Conservation (phyloP, 2,888 invertebrate species). For the Alloplasta piceator region DNA sequence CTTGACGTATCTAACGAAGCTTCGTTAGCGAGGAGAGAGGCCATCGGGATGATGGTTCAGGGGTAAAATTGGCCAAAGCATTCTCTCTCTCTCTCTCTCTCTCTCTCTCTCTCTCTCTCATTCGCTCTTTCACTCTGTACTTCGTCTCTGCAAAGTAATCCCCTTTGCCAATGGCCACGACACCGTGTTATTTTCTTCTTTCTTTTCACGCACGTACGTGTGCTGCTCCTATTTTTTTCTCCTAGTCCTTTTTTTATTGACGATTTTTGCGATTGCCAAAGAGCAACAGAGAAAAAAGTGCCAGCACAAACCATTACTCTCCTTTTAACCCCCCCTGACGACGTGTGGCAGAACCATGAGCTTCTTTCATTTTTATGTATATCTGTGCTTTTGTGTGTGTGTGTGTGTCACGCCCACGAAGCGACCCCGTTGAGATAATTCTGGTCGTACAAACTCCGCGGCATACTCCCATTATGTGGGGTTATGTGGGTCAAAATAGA, state of each 20-base stretch:
- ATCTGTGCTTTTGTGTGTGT: conserved; percentile 12
- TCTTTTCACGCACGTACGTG: conserved; percentile 30
- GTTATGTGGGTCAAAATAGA: too few species aligned
- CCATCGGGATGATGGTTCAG: neutral
- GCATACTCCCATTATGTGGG: conserved; percentile 21
- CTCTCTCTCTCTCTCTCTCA: neutral
- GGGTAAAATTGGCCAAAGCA: conserved; percentile 49
- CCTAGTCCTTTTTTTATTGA: conserved; percentile 34
- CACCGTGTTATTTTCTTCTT: conserved; percentile 49
- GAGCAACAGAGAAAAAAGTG: conserved; percentile 21
- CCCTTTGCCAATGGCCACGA: conserved; percentile 17
- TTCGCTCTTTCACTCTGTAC: conserved; percentile 4
- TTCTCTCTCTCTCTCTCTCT: neutral
- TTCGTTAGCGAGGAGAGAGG: conserved; percentile 48
- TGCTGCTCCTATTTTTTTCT: neutral
- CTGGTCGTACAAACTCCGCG: conserved; percentile 64
- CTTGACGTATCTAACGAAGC: conserved; percentile 58
- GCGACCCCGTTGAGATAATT: conserved; percentile 76
- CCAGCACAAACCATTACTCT: conserved; percentile 35
- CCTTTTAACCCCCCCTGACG: conserved; percentile 39
- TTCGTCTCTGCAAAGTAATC: conserved; percentile 32
- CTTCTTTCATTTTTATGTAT: neutral
- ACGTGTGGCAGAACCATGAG: conserved; percentile 34
- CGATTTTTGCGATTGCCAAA: conserved; percentile 39
- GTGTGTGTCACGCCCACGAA: conserved; percentile 73